These are phyloP conservation scores for Lithobius niger DNA, from an alignment of 1,140 invertebrate genomes.

Conservation along the genomic window DNA sequence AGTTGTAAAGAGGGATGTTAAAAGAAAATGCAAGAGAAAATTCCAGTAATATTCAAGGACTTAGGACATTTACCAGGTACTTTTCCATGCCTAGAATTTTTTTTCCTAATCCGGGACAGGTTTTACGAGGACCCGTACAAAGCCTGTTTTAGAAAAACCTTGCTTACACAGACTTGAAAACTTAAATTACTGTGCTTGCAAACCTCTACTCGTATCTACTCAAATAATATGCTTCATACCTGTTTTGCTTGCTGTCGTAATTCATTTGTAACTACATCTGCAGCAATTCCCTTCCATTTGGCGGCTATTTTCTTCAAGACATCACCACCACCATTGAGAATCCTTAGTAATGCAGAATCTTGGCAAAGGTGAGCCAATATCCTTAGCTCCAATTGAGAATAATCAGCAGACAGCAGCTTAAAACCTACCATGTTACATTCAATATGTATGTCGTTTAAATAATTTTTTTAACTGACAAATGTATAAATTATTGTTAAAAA, in stretches of 20 bases:
- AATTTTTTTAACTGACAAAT: neutral
- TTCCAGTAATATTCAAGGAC: no score
- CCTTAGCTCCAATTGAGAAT: conserved; percentile 87
- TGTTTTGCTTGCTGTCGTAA: conserved; percentile 70
- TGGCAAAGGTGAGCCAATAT: conserved; percentile 78
- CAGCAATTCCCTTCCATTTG: conserved; percentile 46
- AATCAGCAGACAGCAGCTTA: conserved; percentile 75
- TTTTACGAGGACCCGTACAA: no score
- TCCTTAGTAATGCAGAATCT: conserved; percentile 53
- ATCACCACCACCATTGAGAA: conserved; percentile 60
- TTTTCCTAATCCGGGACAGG: no score
- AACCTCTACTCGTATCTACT: no score
- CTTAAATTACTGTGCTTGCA: no score
- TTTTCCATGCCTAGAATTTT: no score
- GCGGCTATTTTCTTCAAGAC: conserved; percentile 78
- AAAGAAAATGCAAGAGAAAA: no score
- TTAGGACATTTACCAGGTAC: no score
- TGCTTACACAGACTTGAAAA: no score
- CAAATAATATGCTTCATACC: conserved; percentile 10
- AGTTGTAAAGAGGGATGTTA: no score
- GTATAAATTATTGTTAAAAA: neutral
- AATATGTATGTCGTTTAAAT: neutral
- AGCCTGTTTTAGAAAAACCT: no score
- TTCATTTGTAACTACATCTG: conserved; percentile 47
- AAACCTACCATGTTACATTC: conserved; percentile 30